Evolutionary conservation across 2,797 vertebrate genomes (phyloP).

Genomic region (Pangasius larnaudii): DNA sequence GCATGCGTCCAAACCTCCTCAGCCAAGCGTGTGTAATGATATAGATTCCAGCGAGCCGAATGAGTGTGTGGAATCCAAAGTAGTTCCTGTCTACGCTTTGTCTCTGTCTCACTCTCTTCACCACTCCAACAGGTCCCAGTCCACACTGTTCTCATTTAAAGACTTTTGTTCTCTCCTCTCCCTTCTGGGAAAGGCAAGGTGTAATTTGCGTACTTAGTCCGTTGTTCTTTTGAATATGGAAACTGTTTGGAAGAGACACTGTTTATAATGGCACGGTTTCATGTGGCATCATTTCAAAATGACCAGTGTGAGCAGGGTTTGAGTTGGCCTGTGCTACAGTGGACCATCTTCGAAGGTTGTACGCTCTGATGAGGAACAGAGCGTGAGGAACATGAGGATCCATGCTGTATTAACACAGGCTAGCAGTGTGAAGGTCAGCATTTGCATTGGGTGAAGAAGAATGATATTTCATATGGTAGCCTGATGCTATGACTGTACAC

Average conservation of each 20-base stretch:
- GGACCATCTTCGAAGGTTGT: background rate
- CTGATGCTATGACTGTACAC: background rate
- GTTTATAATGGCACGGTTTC: conserved; percentile 22
- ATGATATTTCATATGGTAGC: background rate
- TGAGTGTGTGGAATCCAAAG: conserved; percentile 52
- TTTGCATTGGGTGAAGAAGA: background rate
- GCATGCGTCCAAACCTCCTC: conserved; percentile 52
- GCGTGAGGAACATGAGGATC: background rate
- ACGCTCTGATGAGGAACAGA: background rate
- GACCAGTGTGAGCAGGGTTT: background rate
- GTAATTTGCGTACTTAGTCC: conserved; percentile 32
- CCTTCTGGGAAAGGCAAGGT: conserved; percentile 1
- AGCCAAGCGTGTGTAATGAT: conserved; percentile 56
- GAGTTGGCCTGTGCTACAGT: background rate
- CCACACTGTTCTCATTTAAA: conserved; percentile 11
- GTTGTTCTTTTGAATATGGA: conserved; percentile 38
- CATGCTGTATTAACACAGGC: background rate
- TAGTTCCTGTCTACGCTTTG: conserved; percentile 42
- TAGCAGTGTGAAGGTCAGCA: background rate
- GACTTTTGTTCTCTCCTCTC: conserved; percentile 15
- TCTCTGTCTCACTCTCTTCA: conserved; percentile 19
- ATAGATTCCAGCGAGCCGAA: conserved; percentile 53
- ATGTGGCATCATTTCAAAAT: conserved; percentile 7
- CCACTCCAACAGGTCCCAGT: background rate
- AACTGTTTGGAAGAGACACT: conserved; percentile 18